These are phyloP conservation scores for Wiebesia pumilae DNA, from an alignment of 1,140 invertebrate species.

Conservation along the genomic window DNA sequence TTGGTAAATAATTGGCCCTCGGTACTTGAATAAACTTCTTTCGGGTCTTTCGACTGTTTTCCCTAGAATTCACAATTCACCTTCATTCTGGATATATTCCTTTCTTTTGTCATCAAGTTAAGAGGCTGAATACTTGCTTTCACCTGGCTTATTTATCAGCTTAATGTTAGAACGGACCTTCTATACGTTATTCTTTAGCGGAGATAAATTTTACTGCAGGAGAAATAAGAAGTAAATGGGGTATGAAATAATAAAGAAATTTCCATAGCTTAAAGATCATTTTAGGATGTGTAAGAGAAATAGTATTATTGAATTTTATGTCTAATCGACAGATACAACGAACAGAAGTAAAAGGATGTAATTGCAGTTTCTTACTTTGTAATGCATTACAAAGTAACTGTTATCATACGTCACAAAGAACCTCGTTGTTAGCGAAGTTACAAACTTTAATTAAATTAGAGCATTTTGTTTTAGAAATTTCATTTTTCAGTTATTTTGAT, in stretches of 20 bases:
- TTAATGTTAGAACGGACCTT: neutral
- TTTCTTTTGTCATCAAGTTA: neutral
- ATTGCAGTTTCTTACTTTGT: neutral
- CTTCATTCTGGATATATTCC: neutral
- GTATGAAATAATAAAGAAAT: neutral
- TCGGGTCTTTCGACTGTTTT: neutral
- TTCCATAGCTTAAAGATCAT: neutral
- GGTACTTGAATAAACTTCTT: neutral
- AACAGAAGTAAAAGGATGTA: no score
- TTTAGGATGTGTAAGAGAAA: neutral
- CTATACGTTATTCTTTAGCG: neutral
- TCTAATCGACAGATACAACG: no score
- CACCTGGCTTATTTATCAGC: neutral
- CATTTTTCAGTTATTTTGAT: neutral
- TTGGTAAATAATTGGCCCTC: neutral
- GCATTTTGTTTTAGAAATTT: neutral
- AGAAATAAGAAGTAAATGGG: neutral
- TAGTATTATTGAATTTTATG: no score
- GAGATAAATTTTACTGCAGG: neutral
- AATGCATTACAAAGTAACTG: neutral
- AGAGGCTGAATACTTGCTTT: neutral
- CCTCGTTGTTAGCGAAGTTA: neutral
- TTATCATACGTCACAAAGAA: no score
- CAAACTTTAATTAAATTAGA: neutral
- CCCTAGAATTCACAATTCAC: no score